Base-by-base conservation (phyloP, 2,113 vertebrate genomes). In the Urocitellus parryii region DNA sequence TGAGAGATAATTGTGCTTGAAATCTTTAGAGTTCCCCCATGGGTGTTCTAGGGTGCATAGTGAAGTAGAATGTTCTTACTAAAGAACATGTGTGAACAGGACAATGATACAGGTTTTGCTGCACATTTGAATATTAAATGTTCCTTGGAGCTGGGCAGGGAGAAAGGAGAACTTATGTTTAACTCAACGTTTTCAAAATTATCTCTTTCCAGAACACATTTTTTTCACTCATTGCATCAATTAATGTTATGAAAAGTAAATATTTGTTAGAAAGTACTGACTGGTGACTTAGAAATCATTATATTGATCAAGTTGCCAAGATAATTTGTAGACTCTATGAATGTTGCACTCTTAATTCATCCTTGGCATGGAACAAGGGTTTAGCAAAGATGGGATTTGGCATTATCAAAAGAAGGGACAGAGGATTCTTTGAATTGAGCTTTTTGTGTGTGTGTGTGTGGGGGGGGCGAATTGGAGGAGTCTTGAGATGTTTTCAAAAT, bases 1-100 rank as follows among this genome's bases (percentile, higher is more conserved):
- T 45, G 48, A 90, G 74, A 91, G 51, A 67, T 53, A 95, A 83
- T 76, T 94, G 78, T 42, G 29, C 13, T 68, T 68, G 34, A 87
- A 90, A 45, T 87, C 18, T 51, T 93, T 72, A 78, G 14, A 29
- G 12, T 91, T 91, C 63, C 72, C 45, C 37, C 20, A 48, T 51
- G 34, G 27, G 29, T 70, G 12, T 70, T 70, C 18, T 63, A 22
- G 4, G 18, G 72, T 78, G 14, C 27, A 14, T 7, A 68, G 27
- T 45, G 2, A 20, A 37, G 2, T 29, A 20, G 65, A 70, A 84
- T 34, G n/a, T 1, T 63, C 45, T 80, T 58, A 58, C 10, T 3
- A 88, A 42, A 53, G 9, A 29, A 83, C 58, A 37, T 4, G 25
- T 8, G 29, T 32, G 2, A 5, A 4, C 32, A 5, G 32, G 11